phyloP scores from a whole-genome alignment of 2,797 vertebrate species.

The Xiphorhynchus erythropygius region DNA sequence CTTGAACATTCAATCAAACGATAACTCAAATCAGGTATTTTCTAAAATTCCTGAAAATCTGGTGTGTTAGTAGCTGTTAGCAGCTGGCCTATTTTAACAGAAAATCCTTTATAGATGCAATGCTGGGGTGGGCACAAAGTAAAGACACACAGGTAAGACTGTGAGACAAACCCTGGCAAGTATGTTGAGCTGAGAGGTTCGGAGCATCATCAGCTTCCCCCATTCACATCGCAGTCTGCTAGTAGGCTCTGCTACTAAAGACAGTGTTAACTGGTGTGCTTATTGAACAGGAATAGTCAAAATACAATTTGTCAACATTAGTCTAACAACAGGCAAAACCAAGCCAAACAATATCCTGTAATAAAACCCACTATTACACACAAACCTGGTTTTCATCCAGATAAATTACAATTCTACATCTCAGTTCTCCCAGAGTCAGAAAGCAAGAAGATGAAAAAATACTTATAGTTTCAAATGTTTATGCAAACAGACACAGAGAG shows the following conservation, averaged over 20 bases:
- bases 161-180: not conserved
- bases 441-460: not conserved
- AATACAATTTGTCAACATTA: not conserved
- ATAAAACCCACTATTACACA: not conserved
- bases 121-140: not conserved
- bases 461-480: not conserved
- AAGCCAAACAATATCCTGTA: rapidly evolving
- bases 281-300: not conserved
- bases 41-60: not conserved
- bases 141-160: not conserved
- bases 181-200: not conserved
- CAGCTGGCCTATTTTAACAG: not conserved
- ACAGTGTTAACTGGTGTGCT: not conserved
- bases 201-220: not conserved
- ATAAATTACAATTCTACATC: not conserved
- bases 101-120: not conserved
- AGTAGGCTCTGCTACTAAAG: not conserved
- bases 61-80: not conserved
- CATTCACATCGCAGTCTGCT: rapidly evolving
- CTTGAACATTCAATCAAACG: not conserved
- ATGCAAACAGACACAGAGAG: not conserved
- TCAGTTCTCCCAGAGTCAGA: not conserved
- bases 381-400: not conserved
- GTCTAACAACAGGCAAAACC: not conserved
- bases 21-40: not conserved